Percentiles rank a stretch among this genome's conserved stretches.
Conservation (phyloP, 2,113 vertebrate genomes). For the Aldabrachelys gigantea region DNA sequence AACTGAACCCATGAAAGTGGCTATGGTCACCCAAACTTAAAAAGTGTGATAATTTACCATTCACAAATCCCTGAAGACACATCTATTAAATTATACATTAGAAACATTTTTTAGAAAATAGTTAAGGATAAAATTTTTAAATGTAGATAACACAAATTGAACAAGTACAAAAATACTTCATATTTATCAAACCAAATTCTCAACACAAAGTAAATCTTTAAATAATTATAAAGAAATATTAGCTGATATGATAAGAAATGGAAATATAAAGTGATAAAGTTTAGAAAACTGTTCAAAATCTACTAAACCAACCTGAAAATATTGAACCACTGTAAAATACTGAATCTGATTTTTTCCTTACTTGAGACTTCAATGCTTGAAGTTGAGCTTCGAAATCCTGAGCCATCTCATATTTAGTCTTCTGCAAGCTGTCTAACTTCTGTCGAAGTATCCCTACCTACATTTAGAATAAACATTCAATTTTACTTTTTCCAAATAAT, state of each 20-base stretch:
- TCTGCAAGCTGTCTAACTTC: conserved; percentile 81
- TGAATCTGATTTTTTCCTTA: conserved; percentile 66
- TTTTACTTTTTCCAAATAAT: conserved; percentile 38
- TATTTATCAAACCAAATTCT: background rate
- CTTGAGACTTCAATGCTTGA: conserved; percentile 78
- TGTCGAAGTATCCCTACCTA: conserved; percentile 80
- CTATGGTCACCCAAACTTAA: background rate
- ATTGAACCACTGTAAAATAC: background rate
- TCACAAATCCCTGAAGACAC: background rate
- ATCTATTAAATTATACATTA: background rate
- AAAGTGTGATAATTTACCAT: background rate
- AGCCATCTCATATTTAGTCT: conserved; percentile 75
- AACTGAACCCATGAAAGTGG: background rate
- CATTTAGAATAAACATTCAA: conserved; percentile 58
- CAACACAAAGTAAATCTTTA: background rate
- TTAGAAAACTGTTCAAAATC: background rate
- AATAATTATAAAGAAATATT: background rate
- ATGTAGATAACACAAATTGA: background rate
- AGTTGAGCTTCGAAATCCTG: conserved; percentile 80
- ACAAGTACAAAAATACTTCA: background rate
- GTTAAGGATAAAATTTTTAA: background rate
- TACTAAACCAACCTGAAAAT: background rate
- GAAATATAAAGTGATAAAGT: background rate
- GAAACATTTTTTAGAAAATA: background rate
- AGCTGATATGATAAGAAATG: background rate